A percentile compares a stretch with the other conserved stretches of the same genome.
Conservation (phyloP, 2,888 invertebrate genomes). For the Alitta virens region DNA sequence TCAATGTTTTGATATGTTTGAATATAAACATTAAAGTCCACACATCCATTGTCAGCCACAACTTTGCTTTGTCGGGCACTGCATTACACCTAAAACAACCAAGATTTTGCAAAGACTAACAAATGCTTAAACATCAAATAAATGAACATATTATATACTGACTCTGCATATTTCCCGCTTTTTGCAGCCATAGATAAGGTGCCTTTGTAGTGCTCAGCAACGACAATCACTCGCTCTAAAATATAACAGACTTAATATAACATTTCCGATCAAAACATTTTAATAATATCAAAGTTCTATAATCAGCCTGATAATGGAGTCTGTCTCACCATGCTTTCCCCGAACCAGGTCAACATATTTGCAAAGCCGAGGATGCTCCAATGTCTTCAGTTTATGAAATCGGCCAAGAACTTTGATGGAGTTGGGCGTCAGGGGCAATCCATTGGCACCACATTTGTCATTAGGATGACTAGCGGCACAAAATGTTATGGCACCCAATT, state of each 20-base stretch:
- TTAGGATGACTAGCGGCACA: constrained; percentile 83
- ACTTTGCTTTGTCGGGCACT: too few relatives aligned
- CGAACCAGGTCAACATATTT: constrained; percentile 87
- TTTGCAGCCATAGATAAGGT: constrained; percentile 35
- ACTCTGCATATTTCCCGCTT: constrained; percentile 37
- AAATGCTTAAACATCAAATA: too few relatives aligned
- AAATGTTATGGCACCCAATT: constrained; percentile 82
- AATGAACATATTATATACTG: too few relatives aligned
- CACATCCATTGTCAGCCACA: too few relatives aligned
- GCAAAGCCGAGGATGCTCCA: constrained; percentile 76
- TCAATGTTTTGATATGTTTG: too few relatives aligned
- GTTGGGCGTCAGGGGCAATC: constrained; percentile 92
- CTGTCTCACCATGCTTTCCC: constrained; percentile 96
- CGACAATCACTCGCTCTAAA: constrained; percentile 57
- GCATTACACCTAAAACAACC: too few relatives aligned
- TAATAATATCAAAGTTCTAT: too few relatives aligned
- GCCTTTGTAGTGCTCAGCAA: constrained; percentile 54
- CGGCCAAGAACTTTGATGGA: constrained; percentile 89
- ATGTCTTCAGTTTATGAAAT: constrained; percentile 76
- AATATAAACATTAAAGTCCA: too few relatives aligned
- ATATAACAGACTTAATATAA: constrained; percentile 26
- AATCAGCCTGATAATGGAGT: too few relatives aligned
- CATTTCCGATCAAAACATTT: too few relatives aligned
- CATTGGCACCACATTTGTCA: constrained; percentile 83
- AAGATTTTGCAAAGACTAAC: too few relatives aligned